A percentile compares a stretch with the other conserved stretches of the same genome.
phyloP scores from a whole-genome alignment of 92 coral and sea anemone species.

The Nematostella vectensis region DNA sequence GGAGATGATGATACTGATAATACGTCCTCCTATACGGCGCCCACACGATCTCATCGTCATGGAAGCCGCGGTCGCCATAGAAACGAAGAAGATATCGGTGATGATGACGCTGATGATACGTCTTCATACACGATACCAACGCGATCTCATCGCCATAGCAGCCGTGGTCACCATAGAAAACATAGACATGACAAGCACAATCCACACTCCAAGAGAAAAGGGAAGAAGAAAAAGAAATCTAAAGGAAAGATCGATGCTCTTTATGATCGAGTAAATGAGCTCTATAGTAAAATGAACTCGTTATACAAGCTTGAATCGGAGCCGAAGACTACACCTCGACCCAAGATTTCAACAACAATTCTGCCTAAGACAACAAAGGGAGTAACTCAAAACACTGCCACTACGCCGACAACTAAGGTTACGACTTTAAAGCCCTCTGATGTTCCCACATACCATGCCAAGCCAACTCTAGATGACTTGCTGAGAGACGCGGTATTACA shows the following conservation, averaged over 20 bases:
- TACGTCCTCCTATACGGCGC: too few species aligned
- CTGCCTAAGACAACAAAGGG: neutral
- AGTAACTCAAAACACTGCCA: slow-evolving; percentile 11
- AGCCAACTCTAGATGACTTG: neutral
- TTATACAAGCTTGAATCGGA: slow-evolving; percentile 14
- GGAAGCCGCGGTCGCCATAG: neutral
- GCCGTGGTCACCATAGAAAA: neutral
- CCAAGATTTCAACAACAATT: neutral
- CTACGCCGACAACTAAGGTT: slow-evolving; percentile 2
- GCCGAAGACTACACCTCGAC: neutral
- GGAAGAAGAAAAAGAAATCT: slow-evolving; percentile 3
- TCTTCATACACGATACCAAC: neutral
- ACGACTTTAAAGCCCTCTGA: neutral
- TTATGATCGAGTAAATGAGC: slow-evolving; percentile 39
- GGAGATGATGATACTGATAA: neutral
- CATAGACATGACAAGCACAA: neutral
- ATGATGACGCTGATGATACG: slow-evolving; percentile 1
- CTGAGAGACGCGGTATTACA: slow-evolving; percentile 5
- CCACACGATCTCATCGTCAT: neutral
- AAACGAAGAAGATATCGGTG: neutral
- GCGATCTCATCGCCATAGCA: neutral
- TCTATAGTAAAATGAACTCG: slow-evolving; percentile 17
- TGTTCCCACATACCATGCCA: neutral
- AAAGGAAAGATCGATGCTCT: slow-evolving; percentile 27
- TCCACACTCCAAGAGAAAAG: neutral